phyloP scores from a whole-genome alignment of 1,140 invertebrate species.

The Pantala flavescens region DNA sequence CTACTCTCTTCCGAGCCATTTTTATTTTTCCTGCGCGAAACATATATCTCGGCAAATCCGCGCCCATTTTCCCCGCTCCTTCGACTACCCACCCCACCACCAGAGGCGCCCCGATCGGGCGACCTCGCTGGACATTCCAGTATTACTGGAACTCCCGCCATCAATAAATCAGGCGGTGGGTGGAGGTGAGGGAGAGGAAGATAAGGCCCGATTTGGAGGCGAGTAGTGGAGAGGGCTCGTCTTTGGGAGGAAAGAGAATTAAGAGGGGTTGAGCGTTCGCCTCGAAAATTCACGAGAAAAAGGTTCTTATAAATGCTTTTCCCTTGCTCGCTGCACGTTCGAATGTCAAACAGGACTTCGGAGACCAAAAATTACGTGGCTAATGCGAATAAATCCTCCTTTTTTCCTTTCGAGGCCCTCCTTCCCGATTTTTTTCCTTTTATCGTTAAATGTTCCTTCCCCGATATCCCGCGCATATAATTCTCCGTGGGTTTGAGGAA shows the following conservation, averaged over 20 bases:
- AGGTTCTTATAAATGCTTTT: not conserved
- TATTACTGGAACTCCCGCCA: slow-evolving; percentile 4
- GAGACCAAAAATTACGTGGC: too few species aligned
- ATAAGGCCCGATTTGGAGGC: slow-evolving; percentile 5
- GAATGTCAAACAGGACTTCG: too few species aligned
- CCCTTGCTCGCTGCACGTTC: not conserved
- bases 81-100: not conserved
- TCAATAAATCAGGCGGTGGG: not conserved
- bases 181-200: not conserved
- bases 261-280: not conserved
- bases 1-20: not conserved
- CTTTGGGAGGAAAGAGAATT: not conserved
- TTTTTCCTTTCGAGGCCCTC: not conserved
- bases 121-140: not conserved
- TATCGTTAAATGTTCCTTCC: too few species aligned
- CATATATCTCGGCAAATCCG: not conserved
- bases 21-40: not conserved
- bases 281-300: not conserved
- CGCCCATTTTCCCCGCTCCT: slow-evolving; percentile 1
- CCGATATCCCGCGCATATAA: too few species aligned
- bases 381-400: too few species aligned
- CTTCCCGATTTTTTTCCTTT: not conserved
- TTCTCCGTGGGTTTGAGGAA: too few species aligned
- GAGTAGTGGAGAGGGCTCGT: not conserved
- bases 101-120: not conserved